A percentile compares a stretch with the other conserved stretches of the same genome.
phyloP scores from a whole-genome alignment of 35 echinoderm and acorn worm genomes.

The Hemicentrotus pulcherrimus region DNA sequence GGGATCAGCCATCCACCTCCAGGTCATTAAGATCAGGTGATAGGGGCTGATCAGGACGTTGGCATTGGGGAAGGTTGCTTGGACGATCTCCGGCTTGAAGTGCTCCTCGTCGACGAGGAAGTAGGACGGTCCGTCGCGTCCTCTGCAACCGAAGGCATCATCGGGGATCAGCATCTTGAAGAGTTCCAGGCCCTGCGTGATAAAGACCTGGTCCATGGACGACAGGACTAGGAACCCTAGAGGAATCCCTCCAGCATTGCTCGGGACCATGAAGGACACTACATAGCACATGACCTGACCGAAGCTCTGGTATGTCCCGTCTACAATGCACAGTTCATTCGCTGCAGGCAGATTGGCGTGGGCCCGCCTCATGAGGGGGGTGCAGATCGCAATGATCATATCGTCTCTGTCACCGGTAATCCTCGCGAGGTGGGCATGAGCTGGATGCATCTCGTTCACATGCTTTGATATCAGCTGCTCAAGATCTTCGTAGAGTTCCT shows the following conservation, averaged over 20 bases:
- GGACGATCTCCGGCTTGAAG: conserved; percentile 34
- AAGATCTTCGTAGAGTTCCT: conserved; percentile 31
- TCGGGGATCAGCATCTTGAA: conserved; percentile 48
- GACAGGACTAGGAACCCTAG: conserved; percentile 49
- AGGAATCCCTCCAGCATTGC: conserved; percentile 31
- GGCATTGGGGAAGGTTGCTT: conserved; percentile 20
- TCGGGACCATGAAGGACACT: conserved; percentile 42
- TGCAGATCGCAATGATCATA: conserved; percentile 44
- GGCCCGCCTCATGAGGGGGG: conserved; percentile 30
- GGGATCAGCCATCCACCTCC: conserved; percentile 35
- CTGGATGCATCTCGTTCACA: not conserved
- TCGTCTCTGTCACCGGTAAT: conserved; percentile 27
- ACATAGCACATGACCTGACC: conserved; percentile 47
- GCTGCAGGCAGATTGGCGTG: not conserved
- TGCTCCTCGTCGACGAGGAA: conserved; percentile 18
- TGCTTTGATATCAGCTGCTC: conserved; percentile 36
- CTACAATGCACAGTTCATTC: conserved; percentile 1
- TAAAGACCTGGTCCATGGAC: conserved; percentile 43
- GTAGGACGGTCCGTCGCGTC: conserved; percentile 23
- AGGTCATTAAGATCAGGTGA: conserved; percentile 3
- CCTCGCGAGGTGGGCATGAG: conserved; percentile 29
- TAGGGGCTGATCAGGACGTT: conserved; percentile 36
- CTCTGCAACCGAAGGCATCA: conserved; percentile 7
- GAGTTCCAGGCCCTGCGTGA: conserved; percentile 41
- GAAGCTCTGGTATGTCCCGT: conserved; percentile 37